Evolutionary conservation across 2,113 vertebrate genomes (phyloP), one percentile per base, ranked within the genome.

Genomic region (Gracilinanus agilis): DNA sequence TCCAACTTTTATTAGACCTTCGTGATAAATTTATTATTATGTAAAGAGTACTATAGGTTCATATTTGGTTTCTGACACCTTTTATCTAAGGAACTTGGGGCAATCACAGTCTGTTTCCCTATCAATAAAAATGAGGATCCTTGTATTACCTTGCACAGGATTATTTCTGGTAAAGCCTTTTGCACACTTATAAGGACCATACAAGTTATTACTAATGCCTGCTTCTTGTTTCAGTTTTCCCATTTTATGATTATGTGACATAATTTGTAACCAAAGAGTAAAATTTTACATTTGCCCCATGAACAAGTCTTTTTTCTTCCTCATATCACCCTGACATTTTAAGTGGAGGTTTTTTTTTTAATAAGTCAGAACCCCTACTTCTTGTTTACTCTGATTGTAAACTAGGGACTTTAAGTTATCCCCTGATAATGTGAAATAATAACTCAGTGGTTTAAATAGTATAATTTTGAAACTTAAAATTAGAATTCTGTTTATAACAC

Each of bases 381-480:
- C 92, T 92, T 88, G 53, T 90, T 92, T n/a, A 44, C 90, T 91
- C 12, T 90, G 90, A 56, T 54, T 54, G 6, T 94, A 55, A 89
- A 21, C 89, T 23, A 90, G 89, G 24, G 2, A 11, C 21, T 95
- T 55, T n/a, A 67, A 44, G 44, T 92, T 89, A 75, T 2, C 44
- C 21, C 90, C 92, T 91, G 9, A 34, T 54, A 88, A 56, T 49
- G 58, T 16, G 61, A 19, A 92, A 90, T 75, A 90, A 61, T 83
- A 53, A 93, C 34, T 34, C 21, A n/a, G 9, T 55, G 6, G 40
- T 89, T 58, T 91, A 54, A 92, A 90, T n/a, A 44, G 9, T 75
- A n/a, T 16, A 53, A 0, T 58, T 92, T 96, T 44, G 58, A 54
- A n/a, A 67, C 90, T 94, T 92, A 29, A 90, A 90, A 91, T 6